Percentiles rank a stretch among this genome's conserved stretches.
Evolutionary conservation across 2,888 invertebrate genomes (phyloP).

Genomic region (Leptinotarsa rubiginosa): DNA sequence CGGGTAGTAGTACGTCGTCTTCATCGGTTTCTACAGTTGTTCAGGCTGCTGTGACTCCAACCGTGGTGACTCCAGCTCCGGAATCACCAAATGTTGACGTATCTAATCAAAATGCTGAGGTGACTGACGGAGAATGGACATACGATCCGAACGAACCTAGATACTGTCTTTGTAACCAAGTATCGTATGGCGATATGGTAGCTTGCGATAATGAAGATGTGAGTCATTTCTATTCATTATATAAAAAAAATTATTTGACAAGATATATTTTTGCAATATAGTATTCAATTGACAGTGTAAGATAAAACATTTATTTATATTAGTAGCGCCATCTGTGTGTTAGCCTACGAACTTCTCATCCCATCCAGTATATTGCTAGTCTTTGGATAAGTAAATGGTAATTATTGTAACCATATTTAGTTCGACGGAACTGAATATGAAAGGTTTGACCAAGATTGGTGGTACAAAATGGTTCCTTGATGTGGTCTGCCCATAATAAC

Average conservation of each 20-base stretch:
- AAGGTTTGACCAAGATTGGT: not conserved
- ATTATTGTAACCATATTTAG: not conserved
- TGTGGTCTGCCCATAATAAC: too few species aligned
- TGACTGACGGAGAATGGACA: conserved; percentile 85
- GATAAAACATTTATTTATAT: not conserved
- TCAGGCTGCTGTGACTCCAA: conserved; percentile 49
- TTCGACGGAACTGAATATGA: not conserved
- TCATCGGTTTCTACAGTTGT: conserved; percentile 54
- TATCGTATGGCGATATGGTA: conserved; percentile 98
- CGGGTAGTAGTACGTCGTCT: conserved; percentile 54
- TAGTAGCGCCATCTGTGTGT: too few species aligned
- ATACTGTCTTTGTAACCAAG: conserved; percentile 97
- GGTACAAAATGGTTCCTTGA: too few species aligned
- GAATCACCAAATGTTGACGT: conserved; percentile 65
- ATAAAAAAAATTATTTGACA: too few species aligned
- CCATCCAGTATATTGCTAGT: too few species aligned
- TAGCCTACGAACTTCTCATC: too few species aligned
- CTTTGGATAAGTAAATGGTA: too few species aligned
- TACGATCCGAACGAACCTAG: conserved; percentile 96
- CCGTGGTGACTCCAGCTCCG: conserved; percentile 57
- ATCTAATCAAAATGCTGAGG: conserved; percentile 69
- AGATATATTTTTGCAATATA: too few species aligned
- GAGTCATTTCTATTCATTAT: conserved; percentile 64
- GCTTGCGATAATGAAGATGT: conserved; percentile 98
- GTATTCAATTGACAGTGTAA: not conserved